Conservation (phyloP, 2,888 invertebrate genomes). For the Agrotis clavis region DNA sequence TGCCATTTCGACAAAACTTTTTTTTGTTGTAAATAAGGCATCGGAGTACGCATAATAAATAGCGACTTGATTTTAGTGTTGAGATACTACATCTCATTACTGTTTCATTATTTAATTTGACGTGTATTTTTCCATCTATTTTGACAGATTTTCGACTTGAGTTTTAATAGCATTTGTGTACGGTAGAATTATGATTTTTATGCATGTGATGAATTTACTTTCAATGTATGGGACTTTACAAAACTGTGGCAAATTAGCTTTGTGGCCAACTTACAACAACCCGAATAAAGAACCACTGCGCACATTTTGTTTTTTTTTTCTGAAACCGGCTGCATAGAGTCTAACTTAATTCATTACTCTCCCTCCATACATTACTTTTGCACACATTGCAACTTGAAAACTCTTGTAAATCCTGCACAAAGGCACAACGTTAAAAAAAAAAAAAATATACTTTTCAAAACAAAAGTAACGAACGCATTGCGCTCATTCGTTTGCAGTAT, state of each 20-base stretch:
- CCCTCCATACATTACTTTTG: neutral
- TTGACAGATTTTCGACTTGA: neutral
- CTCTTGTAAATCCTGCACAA: conserved; percentile 1
- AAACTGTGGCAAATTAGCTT: too few relatives aligned
- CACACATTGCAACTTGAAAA: conserved; percentile 1
- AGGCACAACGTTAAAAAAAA: conserved; percentile 30
- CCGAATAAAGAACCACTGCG: neutral
- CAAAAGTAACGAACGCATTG: conserved; percentile 14
- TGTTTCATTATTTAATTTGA: neutral
- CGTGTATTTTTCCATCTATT: neutral
- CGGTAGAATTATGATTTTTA: too few relatives aligned
- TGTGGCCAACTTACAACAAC: too few relatives aligned
- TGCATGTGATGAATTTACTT: too few relatives aligned
- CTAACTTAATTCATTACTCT: neutral
- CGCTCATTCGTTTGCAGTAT: conserved; percentile 19
- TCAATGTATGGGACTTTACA: too few relatives aligned
- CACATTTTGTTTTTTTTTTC: neutral
- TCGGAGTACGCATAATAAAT: too few relatives aligned
- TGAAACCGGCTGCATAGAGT: neutral
- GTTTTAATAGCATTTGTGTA: neutral
- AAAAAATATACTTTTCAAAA: conserved; percentile 19
- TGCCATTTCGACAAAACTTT: too few relatives aligned
- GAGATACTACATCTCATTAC: neutral
- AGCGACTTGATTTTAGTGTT: too few relatives aligned
- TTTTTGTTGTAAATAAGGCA: too few relatives aligned